phyloP scores from a whole-genome alignment of 2,888 invertebrate species.

The Pammene aurita region DNA sequence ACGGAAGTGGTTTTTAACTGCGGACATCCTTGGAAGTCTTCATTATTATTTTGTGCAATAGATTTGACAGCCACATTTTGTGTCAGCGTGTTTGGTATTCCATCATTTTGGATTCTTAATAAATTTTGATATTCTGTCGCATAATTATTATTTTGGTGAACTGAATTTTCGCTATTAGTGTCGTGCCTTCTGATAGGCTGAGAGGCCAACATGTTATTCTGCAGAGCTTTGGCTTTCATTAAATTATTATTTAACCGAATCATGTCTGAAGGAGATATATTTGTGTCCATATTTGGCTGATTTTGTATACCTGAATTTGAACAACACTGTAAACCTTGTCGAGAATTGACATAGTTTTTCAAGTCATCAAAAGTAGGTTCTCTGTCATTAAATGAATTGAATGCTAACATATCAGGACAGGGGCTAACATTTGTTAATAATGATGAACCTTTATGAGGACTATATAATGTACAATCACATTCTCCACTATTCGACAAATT shows the following conservation, averaged over 20 bases:
- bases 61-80: not conserved
- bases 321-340: not conserved
- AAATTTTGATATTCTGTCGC: not conserved
- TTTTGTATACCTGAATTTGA: not conserved
- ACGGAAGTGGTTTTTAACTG: not conserved
- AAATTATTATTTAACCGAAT: slow-evolving; percentile 16
- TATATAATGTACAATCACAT: not conserved
- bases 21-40: slow-evolving; percentile 21
- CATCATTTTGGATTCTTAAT: slow-evolving; percentile 10
- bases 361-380: not conserved
- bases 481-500: not conserved
- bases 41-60: slow-evolving; percentile 1
- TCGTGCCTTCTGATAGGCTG: not conserved
- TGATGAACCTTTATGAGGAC: not conserved
- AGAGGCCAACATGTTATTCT: not conserved
- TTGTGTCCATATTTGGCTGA: not conserved
- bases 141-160: not conserved
- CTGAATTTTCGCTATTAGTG: not conserved
- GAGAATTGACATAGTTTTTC: slow-evolving; percentile 1
- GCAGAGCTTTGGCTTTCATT: slow-evolving; percentile 2
- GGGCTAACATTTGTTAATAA: not conserved
- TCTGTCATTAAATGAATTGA: not conserved
- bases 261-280: not conserved
- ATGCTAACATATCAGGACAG: not conserved
- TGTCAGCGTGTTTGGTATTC: slow-evolving; percentile 1